A percentile compares a stretch with the other conserved stretches of the same genome.
Evolutionary conservation across 2,888 invertebrate genomes (phyloP).

Genomic region (Amiota mariae): DNA sequence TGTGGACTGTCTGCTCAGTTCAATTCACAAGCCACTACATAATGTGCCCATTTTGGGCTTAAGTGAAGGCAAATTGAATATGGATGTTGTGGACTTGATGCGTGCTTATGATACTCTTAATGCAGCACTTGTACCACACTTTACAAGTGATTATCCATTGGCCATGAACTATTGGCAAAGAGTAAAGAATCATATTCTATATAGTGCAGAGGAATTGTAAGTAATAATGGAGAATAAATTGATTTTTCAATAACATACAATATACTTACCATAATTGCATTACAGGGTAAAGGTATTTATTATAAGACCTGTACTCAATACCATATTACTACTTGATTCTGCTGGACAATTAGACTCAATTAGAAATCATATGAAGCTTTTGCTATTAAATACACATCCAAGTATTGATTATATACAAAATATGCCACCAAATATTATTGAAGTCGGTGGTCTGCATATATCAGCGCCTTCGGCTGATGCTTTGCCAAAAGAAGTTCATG

Average conservation of each 20-base stretch:
- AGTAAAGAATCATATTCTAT: slow-evolving; percentile 49
- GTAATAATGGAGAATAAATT: slow-evolving; percentile 28
- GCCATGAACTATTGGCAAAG: slow-evolving; percentile 52
- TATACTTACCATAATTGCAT: background rate
- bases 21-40: slow-evolving; percentile 10
- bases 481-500: slow-evolving; percentile 55
- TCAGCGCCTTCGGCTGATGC: slow-evolving; percentile 46
- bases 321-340: background rate
- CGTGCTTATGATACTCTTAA: slow-evolving; percentile 51
- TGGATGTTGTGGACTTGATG: slow-evolving; percentile 41
- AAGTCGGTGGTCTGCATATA: slow-evolving; percentile 71
- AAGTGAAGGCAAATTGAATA: slow-evolving; percentile 53
- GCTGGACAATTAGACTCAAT: background rate
- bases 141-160: slow-evolving; percentile 41
- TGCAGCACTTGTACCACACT: slow-evolving; percentile 49
- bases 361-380: slow-evolving; percentile 46
- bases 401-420: slow-evolving; percentile 65
- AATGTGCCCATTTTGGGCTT: slow-evolving; percentile 46
- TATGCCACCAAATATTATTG: slow-evolving; percentile 68
- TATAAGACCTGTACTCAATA: background rate
- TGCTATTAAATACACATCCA: slow-evolving; percentile 68
- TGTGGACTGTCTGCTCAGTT: slow-evolving; percentile 43
- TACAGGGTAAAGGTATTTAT: slow-evolving; percentile 34
- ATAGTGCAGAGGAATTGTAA: slow-evolving; percentile 48
- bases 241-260: background rate